A percentile compares a stretch with the other conserved stretches of the same genome.
Conservation (phyloP, 2,797 vertebrate genomes). For the Paratrypauchen microcephalus region DNA sequence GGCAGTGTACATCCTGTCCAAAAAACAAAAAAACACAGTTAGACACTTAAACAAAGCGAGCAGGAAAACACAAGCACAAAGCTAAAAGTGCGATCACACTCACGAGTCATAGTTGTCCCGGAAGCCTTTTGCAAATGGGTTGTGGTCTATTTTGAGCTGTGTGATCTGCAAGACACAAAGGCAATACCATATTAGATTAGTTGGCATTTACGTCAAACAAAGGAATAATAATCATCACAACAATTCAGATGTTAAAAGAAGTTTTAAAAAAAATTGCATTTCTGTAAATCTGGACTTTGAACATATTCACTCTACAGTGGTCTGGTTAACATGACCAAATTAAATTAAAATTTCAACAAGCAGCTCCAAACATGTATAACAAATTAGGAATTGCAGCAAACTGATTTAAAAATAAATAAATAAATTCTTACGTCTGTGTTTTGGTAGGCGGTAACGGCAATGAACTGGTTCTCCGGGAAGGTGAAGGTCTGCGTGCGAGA, state of each 20-base stretch:
- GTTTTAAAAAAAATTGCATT: too few relatives aligned
- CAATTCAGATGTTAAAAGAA: neutral
- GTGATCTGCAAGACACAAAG: slow-evolving; percentile 83
- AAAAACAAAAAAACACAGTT: slow-evolving; percentile 15
- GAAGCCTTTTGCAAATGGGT: slow-evolving; percentile 98
- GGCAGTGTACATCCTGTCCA: slow-evolving; percentile 93
- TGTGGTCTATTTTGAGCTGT: slow-evolving; percentile 98
- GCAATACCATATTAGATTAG: neutral
- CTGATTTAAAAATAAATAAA: neutral
- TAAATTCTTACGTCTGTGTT: slow-evolving; percentile 91
- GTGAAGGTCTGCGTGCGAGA: slow-evolving; percentile 90
- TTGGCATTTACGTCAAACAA: neutral
- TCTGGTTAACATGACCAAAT: too few relatives aligned
- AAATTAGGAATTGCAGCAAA: neutral
- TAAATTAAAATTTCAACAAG: neutral
- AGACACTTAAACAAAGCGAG: neutral
- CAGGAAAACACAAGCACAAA: neutral
- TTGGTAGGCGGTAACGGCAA: slow-evolving; percentile 98
- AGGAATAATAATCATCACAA: neutral
- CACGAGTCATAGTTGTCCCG: slow-evolving; percentile 99
- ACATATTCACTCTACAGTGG: too few relatives aligned
- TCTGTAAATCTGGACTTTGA: too few relatives aligned
- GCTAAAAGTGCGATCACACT: slow-evolving; percentile 66
- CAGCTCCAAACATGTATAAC: neutral
- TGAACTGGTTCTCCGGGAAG: slow-evolving; percentile 96